A percentile compares a stretch with the other conserved stretches of the same genome.
These are phyloP conservation scores for Netelia inedita DNA, from an alignment of 2,888 invertebrate genomes.

Conservation along the genomic window DNA sequence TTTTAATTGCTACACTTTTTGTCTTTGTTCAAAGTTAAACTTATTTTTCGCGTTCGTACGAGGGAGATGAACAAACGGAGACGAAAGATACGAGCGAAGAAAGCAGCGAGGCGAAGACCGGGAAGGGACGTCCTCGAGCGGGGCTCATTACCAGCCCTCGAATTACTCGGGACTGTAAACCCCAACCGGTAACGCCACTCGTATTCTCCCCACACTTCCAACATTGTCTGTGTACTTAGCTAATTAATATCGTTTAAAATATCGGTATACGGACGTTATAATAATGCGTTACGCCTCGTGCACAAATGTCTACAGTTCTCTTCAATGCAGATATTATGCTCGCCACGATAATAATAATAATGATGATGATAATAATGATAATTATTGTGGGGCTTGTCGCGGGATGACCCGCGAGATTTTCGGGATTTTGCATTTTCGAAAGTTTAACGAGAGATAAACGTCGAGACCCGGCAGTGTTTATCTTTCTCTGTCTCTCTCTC, in stretches of 20 bases:
- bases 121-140: conserved; percentile 18
- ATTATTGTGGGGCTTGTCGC: too few relatives aligned
- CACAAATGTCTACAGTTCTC: not conserved
- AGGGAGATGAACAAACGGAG: not conserved
- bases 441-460: too few relatives aligned
- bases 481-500: too few relatives aligned
- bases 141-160: conserved; percentile 62
- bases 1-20: not conserved
- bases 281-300: not conserved
- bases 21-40: conserved; percentile 34
- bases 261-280: conserved; percentile 16
- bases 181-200: conserved; percentile 9
- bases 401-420: too few relatives aligned
- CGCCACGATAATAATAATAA: too few relatives aligned
- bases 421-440: too few relatives aligned
- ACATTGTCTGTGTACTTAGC: conserved; percentile 49
- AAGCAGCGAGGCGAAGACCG: not conserved
- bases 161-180: conserved; percentile 57
- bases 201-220: not conserved
- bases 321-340: too few relatives aligned
- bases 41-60: conserved; percentile 24
- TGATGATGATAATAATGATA: too few relatives aligned
- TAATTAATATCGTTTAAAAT: conserved; percentile 50
- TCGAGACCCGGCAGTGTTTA: too few relatives aligned
- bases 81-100: not conserved